Conservation (phyloP, 2,888 invertebrate species). For the Arenicola marina region DNA sequence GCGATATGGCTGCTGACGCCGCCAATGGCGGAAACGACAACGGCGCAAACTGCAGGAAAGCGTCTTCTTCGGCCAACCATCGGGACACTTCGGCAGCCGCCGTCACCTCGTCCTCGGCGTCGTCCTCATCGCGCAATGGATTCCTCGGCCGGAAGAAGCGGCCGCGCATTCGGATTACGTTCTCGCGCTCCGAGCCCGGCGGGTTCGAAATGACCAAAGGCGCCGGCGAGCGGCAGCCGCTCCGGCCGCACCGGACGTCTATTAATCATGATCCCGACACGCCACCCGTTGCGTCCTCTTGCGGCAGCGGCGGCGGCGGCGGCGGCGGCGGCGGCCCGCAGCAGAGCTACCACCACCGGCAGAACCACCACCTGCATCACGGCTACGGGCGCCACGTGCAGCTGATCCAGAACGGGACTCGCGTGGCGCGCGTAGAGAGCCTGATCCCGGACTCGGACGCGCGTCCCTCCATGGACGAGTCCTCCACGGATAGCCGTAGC, state of each 20-base stretch:
- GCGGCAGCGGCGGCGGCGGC: not conserved
- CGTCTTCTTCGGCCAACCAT: too few species aligned
- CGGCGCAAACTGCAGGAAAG: too few species aligned
- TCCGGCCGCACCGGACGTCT: too few species aligned
- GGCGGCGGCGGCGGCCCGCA: not conserved
- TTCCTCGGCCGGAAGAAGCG: not conserved
- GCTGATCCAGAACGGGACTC: too few species aligned
- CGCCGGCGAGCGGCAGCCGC: not conserved
- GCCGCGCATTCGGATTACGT: not conserved
- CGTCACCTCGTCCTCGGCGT: too few species aligned
- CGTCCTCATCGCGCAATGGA: too few species aligned
- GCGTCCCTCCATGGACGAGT: not conserved
- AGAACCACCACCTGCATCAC: not conserved
- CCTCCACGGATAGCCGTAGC: not conserved
- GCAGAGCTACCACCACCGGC: not conserved
- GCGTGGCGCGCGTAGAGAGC: too few species aligned
- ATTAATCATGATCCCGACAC: too few species aligned
- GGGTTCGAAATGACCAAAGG: not conserved
- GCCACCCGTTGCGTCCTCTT: too few species aligned
- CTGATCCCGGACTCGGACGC: not conserved
- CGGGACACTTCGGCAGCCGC: too few species aligned
- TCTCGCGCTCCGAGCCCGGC: not conserved
- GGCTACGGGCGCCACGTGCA: not conserved
- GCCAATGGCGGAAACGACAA: not conserved
- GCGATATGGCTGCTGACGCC: not conserved